phyloP scores from a whole-genome alignment of 1,140 invertebrate species.

The Drosophila fuyamai region DNA sequence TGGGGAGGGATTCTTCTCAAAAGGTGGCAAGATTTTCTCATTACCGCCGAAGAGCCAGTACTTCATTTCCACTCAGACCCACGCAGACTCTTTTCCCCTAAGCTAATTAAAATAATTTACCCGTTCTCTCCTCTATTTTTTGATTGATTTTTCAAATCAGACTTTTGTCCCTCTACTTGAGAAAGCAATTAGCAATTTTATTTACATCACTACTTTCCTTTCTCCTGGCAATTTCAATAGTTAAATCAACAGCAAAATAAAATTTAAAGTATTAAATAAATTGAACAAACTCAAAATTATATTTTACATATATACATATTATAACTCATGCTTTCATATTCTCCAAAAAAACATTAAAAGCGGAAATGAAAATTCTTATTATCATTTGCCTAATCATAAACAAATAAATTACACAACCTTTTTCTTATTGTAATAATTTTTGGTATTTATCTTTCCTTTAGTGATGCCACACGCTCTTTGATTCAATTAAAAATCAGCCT shows the following conservation, averaged over 20 bases:
- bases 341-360: neutral
- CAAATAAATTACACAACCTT: conserved; percentile 29
- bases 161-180: conserved; percentile 2
- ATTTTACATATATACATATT: neutral
- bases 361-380: conserved; percentile 6
- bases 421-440: conserved; percentile 9
- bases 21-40: conserved; percentile 38
- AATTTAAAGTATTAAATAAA: neutral
- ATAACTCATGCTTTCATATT: neutral
- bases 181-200: conserved; percentile 32
- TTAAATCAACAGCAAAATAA: neutral
- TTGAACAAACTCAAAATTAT: neutral
- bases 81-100: conserved; percentile 33
- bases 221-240: neutral
- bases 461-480: conserved; percentile 30
- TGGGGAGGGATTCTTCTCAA: neutral
- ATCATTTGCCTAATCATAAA: conserved; percentile 27
- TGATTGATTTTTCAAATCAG: conserved; percentile 35
- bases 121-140: neutral
- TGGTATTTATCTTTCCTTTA: conserved; percentile 16
- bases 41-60: conserved; percentile 14
- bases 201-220: neutral
- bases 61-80: conserved; percentile 27
- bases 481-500: conserved; percentile 54
- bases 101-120: conserved; percentile 53